Evolutionary conservation across 1,140 invertebrate species (phyloP).

Genomic region (Triops cancriformis): DNA sequence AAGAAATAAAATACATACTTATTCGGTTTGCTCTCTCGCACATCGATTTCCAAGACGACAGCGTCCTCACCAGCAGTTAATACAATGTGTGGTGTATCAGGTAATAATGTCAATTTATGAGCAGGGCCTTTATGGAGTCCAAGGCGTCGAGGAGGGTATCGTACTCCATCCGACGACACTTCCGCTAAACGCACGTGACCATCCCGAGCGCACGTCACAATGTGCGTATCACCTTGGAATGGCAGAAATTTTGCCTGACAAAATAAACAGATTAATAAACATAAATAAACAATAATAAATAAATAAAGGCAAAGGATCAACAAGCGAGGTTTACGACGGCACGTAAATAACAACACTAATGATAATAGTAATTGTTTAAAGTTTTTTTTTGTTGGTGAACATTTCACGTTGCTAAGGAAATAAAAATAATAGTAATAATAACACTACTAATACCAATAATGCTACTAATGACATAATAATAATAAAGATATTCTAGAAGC

Average conservation of each 20-base stretch:
- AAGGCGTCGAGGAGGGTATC: conserved; percentile 49
- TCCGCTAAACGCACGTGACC: conserved; percentile 65
- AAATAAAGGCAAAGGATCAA: background rate
- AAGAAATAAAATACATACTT: conserved; percentile 44
- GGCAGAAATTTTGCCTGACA: conserved; percentile 59
- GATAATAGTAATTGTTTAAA: background rate
- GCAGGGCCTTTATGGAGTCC: conserved; percentile 61
- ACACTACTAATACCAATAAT: too few relatives aligned
- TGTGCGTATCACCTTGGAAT: conserved; percentile 60
- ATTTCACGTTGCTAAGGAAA: too few relatives aligned
- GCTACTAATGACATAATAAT: too few relatives aligned
- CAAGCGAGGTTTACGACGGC: too few relatives aligned
- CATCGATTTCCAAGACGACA: conserved; percentile 67
- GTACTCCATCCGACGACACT: conserved; percentile 46
- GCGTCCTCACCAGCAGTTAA: conserved; percentile 84
- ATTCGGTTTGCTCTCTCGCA: conserved; percentile 57
- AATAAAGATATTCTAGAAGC: too few relatives aligned
- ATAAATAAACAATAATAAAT: conserved; percentile 21
- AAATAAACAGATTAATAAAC: background rate
- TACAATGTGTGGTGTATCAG: conserved; percentile 64
- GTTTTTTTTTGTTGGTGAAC: too few relatives aligned
- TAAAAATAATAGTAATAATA: too few relatives aligned
- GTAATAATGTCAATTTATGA: conserved; percentile 66
- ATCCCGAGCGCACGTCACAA: conserved; percentile 80
- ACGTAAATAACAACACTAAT: background rate